phyloP scores from a whole-genome alignment of 2,113 vertebrate species.

The Lathamus discolor region DNA sequence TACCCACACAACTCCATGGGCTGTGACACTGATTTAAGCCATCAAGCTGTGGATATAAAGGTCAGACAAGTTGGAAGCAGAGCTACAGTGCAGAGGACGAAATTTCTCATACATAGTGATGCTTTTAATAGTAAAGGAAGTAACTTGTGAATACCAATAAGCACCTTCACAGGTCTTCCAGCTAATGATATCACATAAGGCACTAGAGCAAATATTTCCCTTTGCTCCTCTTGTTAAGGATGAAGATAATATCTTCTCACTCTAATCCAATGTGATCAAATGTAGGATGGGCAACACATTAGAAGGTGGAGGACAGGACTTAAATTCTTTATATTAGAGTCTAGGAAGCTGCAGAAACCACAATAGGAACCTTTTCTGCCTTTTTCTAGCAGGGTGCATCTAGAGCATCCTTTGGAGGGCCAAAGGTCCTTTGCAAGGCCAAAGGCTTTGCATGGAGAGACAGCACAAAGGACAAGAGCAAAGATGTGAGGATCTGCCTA shows the following conservation, averaged over 20 bases:
- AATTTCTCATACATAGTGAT: not conserved
- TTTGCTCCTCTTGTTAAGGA: not conserved
- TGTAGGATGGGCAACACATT: not conserved
- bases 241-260: not conserved
- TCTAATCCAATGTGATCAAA: not conserved
- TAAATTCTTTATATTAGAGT: not conserved
- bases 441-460: not conserved
- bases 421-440: not conserved
- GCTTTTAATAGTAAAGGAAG: not conserved
- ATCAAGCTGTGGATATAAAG: not conserved
- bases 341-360: not conserved
- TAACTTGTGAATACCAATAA: constrained; percentile 22
- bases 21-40: not conserved
- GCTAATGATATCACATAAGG: not conserved
- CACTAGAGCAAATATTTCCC: constrained; percentile 25
- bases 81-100: not conserved
- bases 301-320: not conserved
- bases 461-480: not conserved
- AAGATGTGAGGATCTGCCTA: not conserved
- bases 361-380: not conserved
- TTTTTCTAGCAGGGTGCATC: not conserved
- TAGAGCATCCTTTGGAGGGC: not conserved
- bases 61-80: not conserved
- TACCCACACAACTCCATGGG: not conserved
- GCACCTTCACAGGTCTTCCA: not conserved